Base-by-base conservation (phyloP, 1,140 invertebrate species). In the Sycobia sp. region DNA sequence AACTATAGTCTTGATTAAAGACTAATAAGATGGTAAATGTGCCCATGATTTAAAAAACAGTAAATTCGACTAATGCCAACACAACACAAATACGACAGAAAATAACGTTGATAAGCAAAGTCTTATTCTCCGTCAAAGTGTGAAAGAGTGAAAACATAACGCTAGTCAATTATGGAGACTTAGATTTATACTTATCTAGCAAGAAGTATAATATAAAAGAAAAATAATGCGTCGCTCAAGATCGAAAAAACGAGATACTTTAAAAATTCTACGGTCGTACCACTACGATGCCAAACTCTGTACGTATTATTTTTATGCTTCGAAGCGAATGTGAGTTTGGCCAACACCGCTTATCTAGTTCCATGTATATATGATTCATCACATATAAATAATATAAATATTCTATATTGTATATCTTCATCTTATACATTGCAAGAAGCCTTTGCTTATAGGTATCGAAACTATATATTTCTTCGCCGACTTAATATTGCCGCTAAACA, bases 121-220 rank as follows among this genome's bases (percentile, higher is more conserved):
- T 64, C 36, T 64, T 4, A 49, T 56, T 56, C 20, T 51, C 46
- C 49, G 50, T 44, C n/a, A 20, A 65, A 50, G 39, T 61, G 50
- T 62, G 55, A 55, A 69, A 25, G 46, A 65, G 39, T 60, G 53
- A 65, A 67, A 66, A 72, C 44, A 70, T 58, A 75, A 71, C 71
- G 72, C 76, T 80, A 80, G 78, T 80, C 78, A 80, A 80, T 80
- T 80, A 79, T 61, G 68, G 62, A 69, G 69, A 73, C 57, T 65
- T 72, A 43, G 46, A 70, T 70, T 43, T 64, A 7, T 51, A 39
- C 34, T 51, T 51, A 44, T 43, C 36, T 41, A 23, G 39, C 7
- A 41, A 60, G 43, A 14, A 39, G 22, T 29, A 46, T 18, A 23
- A 51, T 27, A 29, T 38, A 54, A 23, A 27, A 49, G 0, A 23